phyloP scores from a whole-genome alignment of 2,797 vertebrate species.

The Gorsachius magnificus region DNA sequence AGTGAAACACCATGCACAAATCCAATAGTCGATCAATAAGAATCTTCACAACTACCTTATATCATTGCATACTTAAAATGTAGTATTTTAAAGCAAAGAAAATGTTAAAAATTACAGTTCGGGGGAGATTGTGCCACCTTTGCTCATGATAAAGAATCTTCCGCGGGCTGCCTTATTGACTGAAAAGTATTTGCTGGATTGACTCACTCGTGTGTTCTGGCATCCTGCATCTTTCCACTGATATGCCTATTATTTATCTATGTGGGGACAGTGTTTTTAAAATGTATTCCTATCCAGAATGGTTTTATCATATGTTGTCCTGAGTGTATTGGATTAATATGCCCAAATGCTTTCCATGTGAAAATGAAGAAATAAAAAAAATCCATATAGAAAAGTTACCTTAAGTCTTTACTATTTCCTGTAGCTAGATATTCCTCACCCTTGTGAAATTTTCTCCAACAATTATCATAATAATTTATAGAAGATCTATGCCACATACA shows the following conservation, averaged over 20 bases:
- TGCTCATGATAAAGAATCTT: background rate
- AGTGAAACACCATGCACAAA: background rate
- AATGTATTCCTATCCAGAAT: background rate
- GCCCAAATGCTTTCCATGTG: background rate
- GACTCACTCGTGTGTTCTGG: background rate
- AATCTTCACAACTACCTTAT: background rate
- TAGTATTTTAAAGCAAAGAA: background rate
- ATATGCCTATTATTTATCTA: background rate
- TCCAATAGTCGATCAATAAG: background rate
- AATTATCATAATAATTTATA: too few relatives aligned
- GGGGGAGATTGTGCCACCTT: background rate
- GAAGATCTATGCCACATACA: background rate
- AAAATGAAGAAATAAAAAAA: background rate
- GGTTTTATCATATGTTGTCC: background rate
- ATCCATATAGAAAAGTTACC: background rate
- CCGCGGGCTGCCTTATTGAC: background rate
- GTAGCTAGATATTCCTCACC: background rate
- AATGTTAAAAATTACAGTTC: background rate
- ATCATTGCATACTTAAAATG: background rate
- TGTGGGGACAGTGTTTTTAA: background rate
- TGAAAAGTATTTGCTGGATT: background rate
- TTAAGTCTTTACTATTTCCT: background rate
- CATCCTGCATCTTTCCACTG: background rate
- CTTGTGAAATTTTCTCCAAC: background rate
- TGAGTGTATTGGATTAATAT: background rate